Evolutionary conservation across 2,888 invertebrate species (phyloP).

Genomic region (Tenthredo scrophulariae): DNA sequence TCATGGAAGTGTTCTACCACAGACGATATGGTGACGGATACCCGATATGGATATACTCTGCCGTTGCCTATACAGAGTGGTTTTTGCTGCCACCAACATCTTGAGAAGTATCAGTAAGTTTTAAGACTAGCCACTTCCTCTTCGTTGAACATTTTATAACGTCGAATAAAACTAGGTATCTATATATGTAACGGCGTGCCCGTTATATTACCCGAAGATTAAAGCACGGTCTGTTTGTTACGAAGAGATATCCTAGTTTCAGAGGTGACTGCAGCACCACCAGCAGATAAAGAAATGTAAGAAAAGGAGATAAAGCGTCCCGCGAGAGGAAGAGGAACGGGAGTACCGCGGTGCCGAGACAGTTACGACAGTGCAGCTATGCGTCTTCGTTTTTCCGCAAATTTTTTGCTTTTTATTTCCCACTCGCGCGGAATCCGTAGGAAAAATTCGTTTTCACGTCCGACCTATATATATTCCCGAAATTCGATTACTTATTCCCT

Average conservation of each 20-base stretch:
- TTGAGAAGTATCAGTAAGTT: constrained; percentile 73
- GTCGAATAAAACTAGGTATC: background rate
- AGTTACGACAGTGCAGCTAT: constrained; percentile 25
- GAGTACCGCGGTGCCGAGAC: constrained; percentile 5
- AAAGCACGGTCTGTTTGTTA: constrained; percentile 27
- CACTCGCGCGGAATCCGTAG: background rate
- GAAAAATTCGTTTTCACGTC: background rate
- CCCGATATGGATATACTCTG: constrained; percentile 70
- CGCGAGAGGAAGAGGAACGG: constrained; percentile 24
- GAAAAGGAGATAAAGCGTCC: background rate
- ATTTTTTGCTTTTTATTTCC: background rate
- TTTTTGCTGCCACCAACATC: constrained; percentile 67
- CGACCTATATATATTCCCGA: background rate
- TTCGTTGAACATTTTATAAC: background rate
- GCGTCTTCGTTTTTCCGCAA: constrained; percentile 29
- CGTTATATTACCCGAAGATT: constrained; percentile 24
- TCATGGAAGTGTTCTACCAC: constrained; percentile 38
- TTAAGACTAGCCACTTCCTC: background rate
- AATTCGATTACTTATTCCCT: constrained; percentile 20
- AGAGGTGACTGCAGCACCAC: background rate
- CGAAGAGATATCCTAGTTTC: constrained; percentile 8
- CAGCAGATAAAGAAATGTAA: background rate
- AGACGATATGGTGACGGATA: constrained; percentile 67
- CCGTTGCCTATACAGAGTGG: constrained; percentile 69
- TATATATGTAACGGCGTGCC: background rate